Evolutionary conservation across 1,140 invertebrate species (phyloP).

Genomic region (Zaprionus davidi): DNA sequence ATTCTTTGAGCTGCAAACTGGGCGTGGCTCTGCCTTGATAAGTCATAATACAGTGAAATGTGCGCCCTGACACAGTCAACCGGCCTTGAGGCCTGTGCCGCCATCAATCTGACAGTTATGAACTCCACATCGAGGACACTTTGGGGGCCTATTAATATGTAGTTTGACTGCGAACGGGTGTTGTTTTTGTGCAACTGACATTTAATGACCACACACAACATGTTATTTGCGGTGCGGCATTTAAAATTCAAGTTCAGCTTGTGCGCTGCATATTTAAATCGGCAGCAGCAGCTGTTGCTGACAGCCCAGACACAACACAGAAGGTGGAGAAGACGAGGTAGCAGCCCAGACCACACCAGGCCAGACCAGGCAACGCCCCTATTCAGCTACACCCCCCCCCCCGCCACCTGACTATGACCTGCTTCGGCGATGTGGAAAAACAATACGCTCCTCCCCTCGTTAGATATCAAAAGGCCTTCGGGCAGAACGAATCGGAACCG

Average conservation of each 20-base stretch:
- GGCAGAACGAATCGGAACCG: conserved; percentile 23
- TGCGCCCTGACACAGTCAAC: conserved; percentile 9
- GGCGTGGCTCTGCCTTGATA: neutral
- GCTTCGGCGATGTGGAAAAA: neutral
- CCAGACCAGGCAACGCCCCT: neutral
- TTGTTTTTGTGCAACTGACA: conserved; percentile 71
- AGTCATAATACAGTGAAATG: neutral
- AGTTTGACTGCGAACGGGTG: conserved; percentile 22
- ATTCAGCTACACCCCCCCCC: too few relatives aligned
- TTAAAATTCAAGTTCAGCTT: conserved; percentile 77
- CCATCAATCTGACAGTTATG: conserved; percentile 63
- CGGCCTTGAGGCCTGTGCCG: conserved; percentile 14
- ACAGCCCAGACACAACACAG: conserved; percentile 46
- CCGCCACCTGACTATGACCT: neutral
- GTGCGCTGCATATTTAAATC: conserved; percentile 45
- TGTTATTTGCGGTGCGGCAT: conserved; percentile 68
- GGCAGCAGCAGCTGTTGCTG: conserved; percentile 63
- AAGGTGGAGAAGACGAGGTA: neutral
- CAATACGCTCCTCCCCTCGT: neutral
- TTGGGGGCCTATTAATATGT: conserved; percentile 61
- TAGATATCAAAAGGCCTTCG: conserved; percentile 34
- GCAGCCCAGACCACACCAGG: too few relatives aligned
- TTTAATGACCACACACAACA: conserved; percentile 75
- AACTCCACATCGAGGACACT: conserved; percentile 4
- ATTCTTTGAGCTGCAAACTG: neutral